These are phyloP conservation scores for Cataglyphis rosenhaueri DNA, from an alignment of 2,888 invertebrate genomes.

Conservation along the genomic window DNA sequence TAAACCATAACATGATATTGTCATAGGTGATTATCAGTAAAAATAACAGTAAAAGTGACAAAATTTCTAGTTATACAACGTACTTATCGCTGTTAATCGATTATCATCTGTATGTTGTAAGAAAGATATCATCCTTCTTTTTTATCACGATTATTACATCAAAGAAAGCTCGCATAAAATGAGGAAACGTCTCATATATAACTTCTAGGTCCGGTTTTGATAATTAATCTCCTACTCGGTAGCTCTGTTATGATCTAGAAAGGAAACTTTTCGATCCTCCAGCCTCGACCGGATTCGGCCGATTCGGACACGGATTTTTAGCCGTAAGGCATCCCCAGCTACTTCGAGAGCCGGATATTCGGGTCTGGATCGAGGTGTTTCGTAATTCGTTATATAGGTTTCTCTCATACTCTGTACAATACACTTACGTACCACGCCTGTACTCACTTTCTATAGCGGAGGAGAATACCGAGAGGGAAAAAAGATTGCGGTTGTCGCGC, in stretches of 20 bases:
- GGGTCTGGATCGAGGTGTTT: conserved; percentile 15
- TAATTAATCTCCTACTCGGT: conserved; percentile 21
- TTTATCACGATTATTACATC: background rate
- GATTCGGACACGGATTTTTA: background rate
- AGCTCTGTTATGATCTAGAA: conserved; percentile 15
- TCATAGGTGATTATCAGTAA: background rate
- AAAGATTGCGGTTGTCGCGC: conserved; percentile 40
- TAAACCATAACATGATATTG: background rate
- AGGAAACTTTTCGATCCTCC: conserved; percentile 26
- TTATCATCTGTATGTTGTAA: background rate
- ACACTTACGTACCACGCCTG: conserved; percentile 26
- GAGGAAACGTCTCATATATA: conserved; percentile 15
- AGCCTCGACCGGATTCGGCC: conserved; percentile 33
- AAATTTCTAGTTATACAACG: conserved; percentile 3
- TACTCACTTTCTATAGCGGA: conserved; percentile 47
- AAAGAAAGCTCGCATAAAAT: background rate
- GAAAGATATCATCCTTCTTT: background rate
- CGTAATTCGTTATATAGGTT: conserved; percentile 14
- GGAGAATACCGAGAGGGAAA: conserved; percentile 33
- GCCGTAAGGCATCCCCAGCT: conserved; percentile 20
- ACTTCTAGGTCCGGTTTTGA: conserved; percentile 18
- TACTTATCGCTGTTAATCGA: background rate
- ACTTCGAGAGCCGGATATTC: background rate
- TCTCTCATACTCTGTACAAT: conserved; percentile 1
- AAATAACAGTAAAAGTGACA: background rate